phyloP scores from a whole-genome alignment of 2,888 invertebrate genomes.

The Rhodophaea formosa region DNA sequence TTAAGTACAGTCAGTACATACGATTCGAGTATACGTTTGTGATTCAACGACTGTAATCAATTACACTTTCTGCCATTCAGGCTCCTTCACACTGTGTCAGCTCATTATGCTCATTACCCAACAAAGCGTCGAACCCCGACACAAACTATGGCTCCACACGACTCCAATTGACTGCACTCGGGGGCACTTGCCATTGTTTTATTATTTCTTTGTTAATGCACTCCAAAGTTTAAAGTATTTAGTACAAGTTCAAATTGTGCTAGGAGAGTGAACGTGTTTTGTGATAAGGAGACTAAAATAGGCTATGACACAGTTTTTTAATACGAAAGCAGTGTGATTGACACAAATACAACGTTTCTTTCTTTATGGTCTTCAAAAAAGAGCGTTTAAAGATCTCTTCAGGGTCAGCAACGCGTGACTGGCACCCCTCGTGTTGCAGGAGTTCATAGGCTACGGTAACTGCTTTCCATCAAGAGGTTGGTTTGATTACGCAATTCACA shows the following conservation, averaged over 20 bases:
- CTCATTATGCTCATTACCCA: neutral
- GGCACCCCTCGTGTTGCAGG: too few species aligned
- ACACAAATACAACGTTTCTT: too few species aligned
- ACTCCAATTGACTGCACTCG: constrained; percentile 27
- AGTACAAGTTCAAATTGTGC: neutral
- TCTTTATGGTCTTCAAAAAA: too few species aligned
- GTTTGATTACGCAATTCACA: too few species aligned
- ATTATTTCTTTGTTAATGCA: constrained; percentile 26
- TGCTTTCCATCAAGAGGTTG: too few species aligned
- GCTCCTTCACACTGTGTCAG: constrained; percentile 4
- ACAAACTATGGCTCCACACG: constrained; percentile 27
- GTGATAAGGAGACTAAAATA: neutral
- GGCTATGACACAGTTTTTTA: too few species aligned
- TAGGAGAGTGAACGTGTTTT: neutral
- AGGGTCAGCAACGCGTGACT: too few species aligned
- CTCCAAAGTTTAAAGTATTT: constrained; percentile 1
- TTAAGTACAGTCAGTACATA: too few species aligned
- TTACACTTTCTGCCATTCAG: neutral
- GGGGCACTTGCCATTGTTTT: constrained; percentile 28
- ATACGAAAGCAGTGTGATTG: too few species aligned
- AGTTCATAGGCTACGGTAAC: too few species aligned
- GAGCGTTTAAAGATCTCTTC: too few species aligned
- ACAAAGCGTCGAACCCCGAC: constrained; percentile 11
- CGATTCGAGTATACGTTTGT: too few species aligned
- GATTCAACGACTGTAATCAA: neutral